phyloP scores from a whole-genome alignment of 2,797 vertebrate species.

The Thalassophryne amazonica region DNA sequence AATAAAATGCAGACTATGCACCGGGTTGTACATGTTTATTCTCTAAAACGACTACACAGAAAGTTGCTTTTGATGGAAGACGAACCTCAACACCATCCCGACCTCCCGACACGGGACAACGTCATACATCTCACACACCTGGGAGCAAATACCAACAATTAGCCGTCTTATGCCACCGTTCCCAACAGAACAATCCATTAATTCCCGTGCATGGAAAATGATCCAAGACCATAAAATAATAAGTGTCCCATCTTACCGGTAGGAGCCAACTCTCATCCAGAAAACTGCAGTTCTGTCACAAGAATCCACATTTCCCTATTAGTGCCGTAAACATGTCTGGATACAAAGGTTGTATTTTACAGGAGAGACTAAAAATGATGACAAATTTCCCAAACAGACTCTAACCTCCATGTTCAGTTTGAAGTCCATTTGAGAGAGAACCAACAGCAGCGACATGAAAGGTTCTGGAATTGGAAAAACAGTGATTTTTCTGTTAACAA shows the following conservation, averaged over 20 bases:
- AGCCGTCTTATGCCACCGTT: too few relatives aligned
- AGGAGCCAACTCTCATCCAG: conserved; percentile 85
- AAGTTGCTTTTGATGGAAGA: background rate
- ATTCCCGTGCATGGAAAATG: too few relatives aligned
- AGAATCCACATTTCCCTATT: conserved; percentile 11
- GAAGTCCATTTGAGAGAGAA: conserved; percentile 82
- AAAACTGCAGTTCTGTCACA: conserved; percentile 83
- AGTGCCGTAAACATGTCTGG: background rate
- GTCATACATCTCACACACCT: conserved; percentile 79
- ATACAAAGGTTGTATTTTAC: background rate
- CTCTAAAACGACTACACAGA: too few relatives aligned
- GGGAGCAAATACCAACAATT: conserved; percentile 16
- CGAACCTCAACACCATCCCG: conserved; percentile 80
- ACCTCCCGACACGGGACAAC: conserved; percentile 76
- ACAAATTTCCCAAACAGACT: too few relatives aligned
- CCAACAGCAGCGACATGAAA: conserved; percentile 81
- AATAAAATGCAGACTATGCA: background rate
- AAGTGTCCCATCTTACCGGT: conserved; percentile 69
- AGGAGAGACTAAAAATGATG: background rate
- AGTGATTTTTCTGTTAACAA: background rate
- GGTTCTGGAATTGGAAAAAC: conserved; percentile 69
- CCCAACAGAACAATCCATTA: too few relatives aligned
- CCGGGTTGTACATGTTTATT: background rate
- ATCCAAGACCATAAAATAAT: background rate
- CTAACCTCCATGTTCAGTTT: conserved; percentile 81